Percentiles rank a stretch among this genome's conserved stretches.
These are phyloP conservation scores for Hirtodrosophila cameraria DNA, from an alignment of 2,888 invertebrate genomes.

Conservation along the genomic window DNA sequence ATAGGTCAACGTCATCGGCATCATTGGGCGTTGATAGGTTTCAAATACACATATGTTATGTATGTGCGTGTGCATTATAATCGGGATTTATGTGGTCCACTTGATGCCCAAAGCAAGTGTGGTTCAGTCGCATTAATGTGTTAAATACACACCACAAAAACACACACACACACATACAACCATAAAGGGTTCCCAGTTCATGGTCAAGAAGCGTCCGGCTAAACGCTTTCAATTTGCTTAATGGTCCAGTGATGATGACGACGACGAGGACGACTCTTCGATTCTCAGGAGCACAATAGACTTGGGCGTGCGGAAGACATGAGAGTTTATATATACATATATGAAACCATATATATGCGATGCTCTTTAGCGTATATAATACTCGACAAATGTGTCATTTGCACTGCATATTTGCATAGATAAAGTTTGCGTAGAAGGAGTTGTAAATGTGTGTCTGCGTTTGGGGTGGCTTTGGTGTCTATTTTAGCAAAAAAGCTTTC, in stretches of 20 bases:
- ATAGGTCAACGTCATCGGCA: conserved; percentile 30
- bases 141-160: conserved; percentile 58
- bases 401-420: conserved; percentile 62
- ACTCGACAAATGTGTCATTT: conserved; percentile 60
- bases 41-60: conserved; percentile 59
- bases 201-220: conserved; percentile 72
- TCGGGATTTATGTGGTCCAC: conserved; percentile 72
- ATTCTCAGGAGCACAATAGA: conserved; percentile 60
- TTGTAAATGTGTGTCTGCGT: not conserved
- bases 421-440: not conserved
- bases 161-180: conserved; percentile 8
- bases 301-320: conserved; percentile 66
- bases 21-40: conserved; percentile 57
- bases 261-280: conserved; percentile 23
- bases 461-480: not conserved
- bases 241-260: conserved; percentile 60
- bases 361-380: conserved; percentile 49
- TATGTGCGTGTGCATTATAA: conserved; percentile 76
- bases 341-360: conserved; percentile 4
- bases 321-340: conserved; percentile 11
- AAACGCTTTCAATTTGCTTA: conserved; percentile 77
- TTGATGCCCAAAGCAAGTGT: conserved; percentile 51
- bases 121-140: conserved; percentile 60
- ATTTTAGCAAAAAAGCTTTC: conserved; percentile 17
- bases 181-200: conserved; percentile 50